Conservation (phyloP, 2,888 invertebrate species). For the Chaitophorus viminalis region DNA sequence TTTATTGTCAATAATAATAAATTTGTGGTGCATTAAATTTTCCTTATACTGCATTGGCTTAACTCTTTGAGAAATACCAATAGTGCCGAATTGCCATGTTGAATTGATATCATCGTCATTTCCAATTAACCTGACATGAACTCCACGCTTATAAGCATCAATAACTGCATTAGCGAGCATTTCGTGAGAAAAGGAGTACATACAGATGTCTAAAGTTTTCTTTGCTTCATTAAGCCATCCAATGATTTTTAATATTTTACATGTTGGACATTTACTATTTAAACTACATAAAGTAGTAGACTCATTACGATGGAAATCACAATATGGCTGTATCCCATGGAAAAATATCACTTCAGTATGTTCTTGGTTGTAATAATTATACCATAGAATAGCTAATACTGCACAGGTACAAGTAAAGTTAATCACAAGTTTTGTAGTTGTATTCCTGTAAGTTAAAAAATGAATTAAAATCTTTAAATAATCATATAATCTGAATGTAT, state of each 20-base stretch:
- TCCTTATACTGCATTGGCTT: background rate
- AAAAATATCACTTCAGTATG: slow-evolving; percentile 9
- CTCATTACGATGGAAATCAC: background rate
- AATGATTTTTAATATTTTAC: slow-evolving; percentile 20
- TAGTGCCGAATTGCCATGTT: background rate
- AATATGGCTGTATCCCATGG: background rate
- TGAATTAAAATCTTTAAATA: no score
- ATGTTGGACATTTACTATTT: background rate
- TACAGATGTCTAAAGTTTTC: slow-evolving; percentile 35
- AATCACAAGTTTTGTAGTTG: background rate
- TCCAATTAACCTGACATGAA: background rate
- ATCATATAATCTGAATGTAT: no score
- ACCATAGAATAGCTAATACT: background rate
- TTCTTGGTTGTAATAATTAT: slow-evolving; percentile 2
- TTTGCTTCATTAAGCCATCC: slow-evolving; percentile 8
- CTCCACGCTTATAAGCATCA: slow-evolving; percentile 35
- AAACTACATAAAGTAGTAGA: background rate
- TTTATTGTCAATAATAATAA: slow-evolving; percentile 33
- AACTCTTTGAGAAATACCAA: slow-evolving; percentile 19
- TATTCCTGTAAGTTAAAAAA: background rate
- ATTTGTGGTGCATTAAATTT: slow-evolving; percentile 46
- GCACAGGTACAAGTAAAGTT: background rate
- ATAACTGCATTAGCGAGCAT: background rate
- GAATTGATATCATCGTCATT: background rate
- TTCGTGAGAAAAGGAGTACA: background rate